phyloP scores from a whole-genome alignment of 2,888 invertebrate species.

The Euzophera pinguis region DNA sequence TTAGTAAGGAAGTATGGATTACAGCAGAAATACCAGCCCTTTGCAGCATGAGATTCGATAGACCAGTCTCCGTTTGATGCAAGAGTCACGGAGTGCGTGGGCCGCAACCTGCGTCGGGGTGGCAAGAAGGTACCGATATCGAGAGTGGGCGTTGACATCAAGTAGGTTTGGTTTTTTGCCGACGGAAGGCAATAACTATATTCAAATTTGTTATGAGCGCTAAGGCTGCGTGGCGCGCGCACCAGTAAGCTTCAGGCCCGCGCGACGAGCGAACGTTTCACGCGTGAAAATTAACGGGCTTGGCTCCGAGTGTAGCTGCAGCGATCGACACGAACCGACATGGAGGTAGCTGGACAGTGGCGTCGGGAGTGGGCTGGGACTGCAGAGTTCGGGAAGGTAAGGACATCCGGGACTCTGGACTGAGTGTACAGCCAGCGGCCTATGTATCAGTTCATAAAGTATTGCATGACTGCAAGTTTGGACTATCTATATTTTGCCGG shows the following conservation, averaged over 20 bases:
- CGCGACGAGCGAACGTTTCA: slow-evolving; percentile 54
- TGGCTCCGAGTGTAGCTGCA: slow-evolving; percentile 72
- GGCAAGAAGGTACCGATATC: slow-evolving; percentile 36
- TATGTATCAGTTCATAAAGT: no score
- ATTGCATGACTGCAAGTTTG: no score
- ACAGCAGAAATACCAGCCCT: no score
- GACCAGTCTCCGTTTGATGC: slow-evolving; percentile 33
- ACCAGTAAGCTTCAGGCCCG: slow-evolving; percentile 60
- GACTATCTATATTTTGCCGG: no score
- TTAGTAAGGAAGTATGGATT: no score
- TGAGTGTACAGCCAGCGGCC: no score
- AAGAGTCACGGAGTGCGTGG: slow-evolving; percentile 46
- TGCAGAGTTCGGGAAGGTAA: slow-evolving; percentile 75
- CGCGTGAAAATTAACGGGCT: slow-evolving; percentile 41
- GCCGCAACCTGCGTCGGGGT: slow-evolving; percentile 53
- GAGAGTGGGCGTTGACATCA: slow-evolving; percentile 67
- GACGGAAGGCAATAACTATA: slow-evolving; percentile 66
- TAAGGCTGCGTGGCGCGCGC: slow-evolving; percentile 41
- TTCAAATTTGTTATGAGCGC: slow-evolving; percentile 60
- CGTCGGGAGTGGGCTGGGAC: slow-evolving; percentile 73
- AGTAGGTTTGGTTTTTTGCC: slow-evolving; percentile 66
- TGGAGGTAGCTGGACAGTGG: slow-evolving; percentile 77
- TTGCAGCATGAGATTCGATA: no score
- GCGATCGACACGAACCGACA: slow-evolving; percentile 53
- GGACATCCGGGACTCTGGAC: slow-evolving; percentile 17